Evolutionary conservation across 2,888 invertebrate species (phyloP).

Genomic region (Drosophila tanythrix): DNA sequence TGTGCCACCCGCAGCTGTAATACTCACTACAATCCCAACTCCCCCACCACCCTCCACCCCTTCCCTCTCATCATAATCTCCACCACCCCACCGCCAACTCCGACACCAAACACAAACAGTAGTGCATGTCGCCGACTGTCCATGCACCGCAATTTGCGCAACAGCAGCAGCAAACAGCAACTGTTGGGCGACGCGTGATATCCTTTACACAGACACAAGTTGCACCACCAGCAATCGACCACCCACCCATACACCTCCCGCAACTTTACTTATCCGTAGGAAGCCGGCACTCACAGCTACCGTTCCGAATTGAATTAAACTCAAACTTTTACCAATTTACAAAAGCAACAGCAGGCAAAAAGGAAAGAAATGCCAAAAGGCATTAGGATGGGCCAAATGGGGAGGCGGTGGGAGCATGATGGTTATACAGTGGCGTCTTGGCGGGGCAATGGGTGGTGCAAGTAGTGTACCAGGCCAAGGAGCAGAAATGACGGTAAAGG

Average conservation of each 20-base stretch:
- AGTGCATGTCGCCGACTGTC: conserved; percentile 60
- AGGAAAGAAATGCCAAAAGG: conserved; percentile 38
- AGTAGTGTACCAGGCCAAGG: conserved; percentile 35
- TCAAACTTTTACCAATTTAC: conserved; percentile 82
- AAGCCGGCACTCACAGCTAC: conserved; percentile 80
- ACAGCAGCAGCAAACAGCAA: conserved; percentile 43
- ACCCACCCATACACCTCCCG: not conserved
- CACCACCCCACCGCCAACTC: conserved; percentile 12
- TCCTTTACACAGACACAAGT: conserved; percentile 62
- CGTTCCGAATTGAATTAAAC: conserved; percentile 84
- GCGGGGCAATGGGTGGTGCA: not conserved
- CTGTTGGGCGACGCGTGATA: conserved; percentile 69
- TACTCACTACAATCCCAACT: conserved; percentile 11
- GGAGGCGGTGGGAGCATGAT: not conserved
- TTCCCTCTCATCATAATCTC: not conserved
- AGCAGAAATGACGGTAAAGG: conserved; percentile 58
- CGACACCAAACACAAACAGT: conserved; percentile 20
- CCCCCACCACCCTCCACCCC: not conserved
- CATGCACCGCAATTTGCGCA: conserved; percentile 78
- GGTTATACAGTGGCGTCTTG: not conserved
- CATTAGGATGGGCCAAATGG: conserved; percentile 27
- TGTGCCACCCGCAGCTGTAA: conserved; percentile 55
- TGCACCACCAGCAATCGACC: conserved; percentile 1
- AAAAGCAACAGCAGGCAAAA: conserved; percentile 71
- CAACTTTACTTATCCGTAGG: conserved; percentile 73